A percentile compares a stretch with the other conserved stretches of the same genome.
Evolutionary conservation across 2,797 vertebrate species (phyloP).

Genomic region (Pipistrellus pygmaeus): DNA sequence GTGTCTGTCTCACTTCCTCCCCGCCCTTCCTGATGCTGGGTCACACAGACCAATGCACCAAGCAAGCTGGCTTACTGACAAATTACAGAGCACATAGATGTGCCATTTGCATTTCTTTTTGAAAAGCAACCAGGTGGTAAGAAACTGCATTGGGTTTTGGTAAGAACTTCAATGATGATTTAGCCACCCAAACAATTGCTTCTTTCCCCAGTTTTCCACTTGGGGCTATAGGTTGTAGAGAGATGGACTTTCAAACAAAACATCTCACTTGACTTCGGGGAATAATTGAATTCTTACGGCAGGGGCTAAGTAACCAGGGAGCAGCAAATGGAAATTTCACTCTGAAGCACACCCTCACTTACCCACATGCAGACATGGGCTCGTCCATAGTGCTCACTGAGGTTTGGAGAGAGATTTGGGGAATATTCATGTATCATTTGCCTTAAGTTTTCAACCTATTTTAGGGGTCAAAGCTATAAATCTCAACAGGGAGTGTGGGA

Average conservation of each 20-base stretch:
- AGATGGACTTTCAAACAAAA: slow-evolving; percentile 76
- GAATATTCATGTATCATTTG: not conserved
- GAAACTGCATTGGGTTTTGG: not conserved
- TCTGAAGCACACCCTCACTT: not conserved
- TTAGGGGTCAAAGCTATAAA: slow-evolving; percentile 57
- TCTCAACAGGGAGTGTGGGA: slow-evolving; percentile 17
- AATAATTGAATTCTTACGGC: slow-evolving; percentile 69
- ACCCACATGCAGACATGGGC: not conserved
- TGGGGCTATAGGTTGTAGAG: slow-evolving; percentile 56
- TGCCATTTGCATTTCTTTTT: slow-evolving; percentile 65
- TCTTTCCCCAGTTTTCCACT: slow-evolving; percentile 52
- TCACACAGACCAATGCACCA: not conserved
- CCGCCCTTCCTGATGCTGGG: not conserved
- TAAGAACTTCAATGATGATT: slow-evolving; percentile 16
- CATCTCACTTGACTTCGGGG: slow-evolving; percentile 70
- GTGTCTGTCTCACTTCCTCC: slow-evolving; percentile 31
- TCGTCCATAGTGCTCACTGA: not conserved
- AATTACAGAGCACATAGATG: slow-evolving; percentile 40
- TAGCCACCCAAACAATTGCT: slow-evolving; percentile 34
- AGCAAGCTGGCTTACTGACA: slow-evolving; percentile 43
- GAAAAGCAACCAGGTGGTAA: slow-evolving; percentile 54
- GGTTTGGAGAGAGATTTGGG: slow-evolving; percentile 40
- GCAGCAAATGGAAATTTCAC: slow-evolving; percentile 61
- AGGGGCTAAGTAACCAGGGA: slow-evolving; percentile 52
- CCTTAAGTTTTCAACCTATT: slow-evolving; percentile 16